Evolutionary conservation across 2,888 invertebrate species (phyloP).

Genomic region (Drosophila histrio): DNA sequence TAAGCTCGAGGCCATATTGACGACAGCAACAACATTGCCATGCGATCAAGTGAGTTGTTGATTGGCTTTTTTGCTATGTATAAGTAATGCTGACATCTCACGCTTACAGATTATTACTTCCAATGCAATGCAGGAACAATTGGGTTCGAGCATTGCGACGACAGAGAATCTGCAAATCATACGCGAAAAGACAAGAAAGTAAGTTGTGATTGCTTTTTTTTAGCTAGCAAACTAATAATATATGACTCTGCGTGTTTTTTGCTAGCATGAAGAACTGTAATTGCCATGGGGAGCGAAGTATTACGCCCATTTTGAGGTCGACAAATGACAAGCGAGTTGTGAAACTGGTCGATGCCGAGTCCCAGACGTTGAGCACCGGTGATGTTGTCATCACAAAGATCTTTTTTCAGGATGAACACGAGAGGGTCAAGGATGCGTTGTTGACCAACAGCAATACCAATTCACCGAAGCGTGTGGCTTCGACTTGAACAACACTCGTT

Average conservation of each 20-base stretch:
- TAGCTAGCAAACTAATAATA: background rate
- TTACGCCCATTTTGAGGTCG: conserved; percentile 65
- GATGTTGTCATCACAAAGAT: conserved; percentile 96
- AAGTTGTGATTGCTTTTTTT: conserved; percentile 19
- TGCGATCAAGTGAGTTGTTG: conserved; percentile 85
- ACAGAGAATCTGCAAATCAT: conserved; percentile 84
- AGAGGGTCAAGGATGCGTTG: conserved; percentile 85
- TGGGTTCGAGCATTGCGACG: conserved; percentile 82
- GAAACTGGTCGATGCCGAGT: conserved; percentile 86
- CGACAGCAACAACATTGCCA: conserved; percentile 90
- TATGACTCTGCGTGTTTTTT: conserved; percentile 19
- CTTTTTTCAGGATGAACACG: conserved; percentile 86
- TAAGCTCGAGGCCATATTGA: conserved; percentile 92
- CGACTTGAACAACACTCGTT: conserved; percentile 49
- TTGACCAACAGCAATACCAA: conserved; percentile 81
- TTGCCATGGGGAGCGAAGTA: conserved; percentile 80
- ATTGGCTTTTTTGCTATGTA: background rate
- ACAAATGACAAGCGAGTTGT: conserved; percentile 70
- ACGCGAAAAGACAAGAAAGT: conserved; percentile 83
- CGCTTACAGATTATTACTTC: conserved; percentile 79
- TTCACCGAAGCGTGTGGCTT: conserved; percentile 84
- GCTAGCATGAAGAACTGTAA: conserved; percentile 83
- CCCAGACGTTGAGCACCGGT: conserved; percentile 94
- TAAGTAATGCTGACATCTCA: background rate
- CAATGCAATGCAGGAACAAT: conserved; percentile 82